Conservation (phyloP, 2,888 invertebrate species). For the Aspidiotus destructor region DNA sequence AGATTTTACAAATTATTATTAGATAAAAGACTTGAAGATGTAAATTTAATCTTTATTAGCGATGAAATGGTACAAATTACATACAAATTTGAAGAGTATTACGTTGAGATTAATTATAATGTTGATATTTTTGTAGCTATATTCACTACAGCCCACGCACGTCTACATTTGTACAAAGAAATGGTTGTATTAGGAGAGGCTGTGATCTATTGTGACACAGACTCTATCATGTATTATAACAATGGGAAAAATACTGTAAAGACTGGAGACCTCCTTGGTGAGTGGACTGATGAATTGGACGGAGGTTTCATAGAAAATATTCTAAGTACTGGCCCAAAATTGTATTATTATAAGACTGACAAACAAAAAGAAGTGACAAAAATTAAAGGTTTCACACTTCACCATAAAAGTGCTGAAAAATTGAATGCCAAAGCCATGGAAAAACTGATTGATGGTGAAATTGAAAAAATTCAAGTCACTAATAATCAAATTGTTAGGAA, state of each 20-base stretch:
- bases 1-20: slow-evolving; percentile 21
- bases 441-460: neutral
- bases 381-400: slow-evolving; percentile 24
- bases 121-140: neutral
- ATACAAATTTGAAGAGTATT: slow-evolving; percentile 19
- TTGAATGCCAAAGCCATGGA: neutral
- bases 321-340: slow-evolving; percentile 6
- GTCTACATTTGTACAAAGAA: neutral
- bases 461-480: neutral
- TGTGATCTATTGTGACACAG: slow-evolving; percentile 12
- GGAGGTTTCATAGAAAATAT: slow-evolving; percentile 1
- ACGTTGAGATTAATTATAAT: neutral
- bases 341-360: slow-evolving; percentile 10
- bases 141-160: neutral
- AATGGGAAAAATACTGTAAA: slow-evolving; percentile 17
- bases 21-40: slow-evolving; percentile 3
- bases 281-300: slow-evolving; percentile 16
- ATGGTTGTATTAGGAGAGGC: neutral
- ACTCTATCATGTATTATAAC: slow-evolving; percentile 9
- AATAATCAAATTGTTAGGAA: slow-evolving; percentile 1
- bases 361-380: slow-evolving; percentile 10
- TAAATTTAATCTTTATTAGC: slow-evolving; percentile 15
- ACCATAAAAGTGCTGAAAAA: slow-evolving; percentile 12
- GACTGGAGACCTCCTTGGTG: slow-evolving; percentile 30
- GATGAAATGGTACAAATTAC: slow-evolving; percentile 15